phyloP scores from a whole-genome alignment of 2,888 invertebrate species.

The Apodemia arnacis region DNA sequence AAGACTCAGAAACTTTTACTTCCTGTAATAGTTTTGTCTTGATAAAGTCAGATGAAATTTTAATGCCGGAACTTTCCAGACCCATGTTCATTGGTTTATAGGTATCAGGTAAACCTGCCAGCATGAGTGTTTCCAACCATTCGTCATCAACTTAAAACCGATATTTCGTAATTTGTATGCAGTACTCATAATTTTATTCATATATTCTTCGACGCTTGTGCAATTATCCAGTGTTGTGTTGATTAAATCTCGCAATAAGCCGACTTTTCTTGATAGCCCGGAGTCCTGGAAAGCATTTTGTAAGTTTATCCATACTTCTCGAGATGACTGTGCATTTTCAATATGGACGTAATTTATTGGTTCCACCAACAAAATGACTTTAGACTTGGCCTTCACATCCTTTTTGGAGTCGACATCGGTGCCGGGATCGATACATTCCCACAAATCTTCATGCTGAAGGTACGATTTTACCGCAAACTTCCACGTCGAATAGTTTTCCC shows the following conservation, averaged over 20 bases:
- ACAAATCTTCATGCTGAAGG: conserved; percentile 23
- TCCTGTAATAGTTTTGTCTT: background rate
- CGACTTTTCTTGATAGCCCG: conserved; percentile 51
- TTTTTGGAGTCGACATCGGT: conserved; percentile 11
- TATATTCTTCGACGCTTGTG: conserved; percentile 23
- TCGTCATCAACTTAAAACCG: background rate
- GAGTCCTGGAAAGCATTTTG: conserved; percentile 51
- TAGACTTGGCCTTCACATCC: conserved; percentile 49
- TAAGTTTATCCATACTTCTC: conserved; percentile 47
- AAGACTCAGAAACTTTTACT: background rate
- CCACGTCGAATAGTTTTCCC: background rate
- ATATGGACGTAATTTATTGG: conserved; percentile 41
- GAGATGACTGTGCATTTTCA: conserved; percentile 28
- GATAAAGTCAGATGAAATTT: background rate
- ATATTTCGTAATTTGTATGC: conserved; percentile 19
- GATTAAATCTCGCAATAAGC: conserved; percentile 49
- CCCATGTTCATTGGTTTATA: conserved; percentile 2
- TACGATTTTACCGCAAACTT: background rate
- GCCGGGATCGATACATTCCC: conserved; percentile 36
- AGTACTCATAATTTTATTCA: conserved; percentile 44
- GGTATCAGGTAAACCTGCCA: background rate
- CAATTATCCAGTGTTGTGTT: conserved; percentile 41
- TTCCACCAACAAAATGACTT: conserved; percentile 51
- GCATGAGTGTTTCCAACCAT: background rate
- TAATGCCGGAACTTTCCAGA: background rate